These are phyloP conservation scores for Andricus quercusramuli DNA, from an alignment of 2,888 invertebrate genomes.

Conservation along the genomic window DNA sequence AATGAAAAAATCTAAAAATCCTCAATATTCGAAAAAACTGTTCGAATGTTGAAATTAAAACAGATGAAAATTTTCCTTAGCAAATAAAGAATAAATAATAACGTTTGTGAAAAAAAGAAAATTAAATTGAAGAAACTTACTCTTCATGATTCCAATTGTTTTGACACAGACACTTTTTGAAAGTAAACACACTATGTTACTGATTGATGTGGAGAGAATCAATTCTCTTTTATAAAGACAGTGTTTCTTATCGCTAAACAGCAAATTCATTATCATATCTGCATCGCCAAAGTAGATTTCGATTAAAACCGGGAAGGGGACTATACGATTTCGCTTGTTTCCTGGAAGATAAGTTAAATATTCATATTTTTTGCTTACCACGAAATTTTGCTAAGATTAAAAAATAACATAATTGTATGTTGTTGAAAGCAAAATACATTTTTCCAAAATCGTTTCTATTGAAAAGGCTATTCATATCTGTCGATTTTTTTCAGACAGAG, in stretches of 20 bases:
- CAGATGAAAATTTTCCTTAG: not conserved
- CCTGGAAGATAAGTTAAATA: not conserved
- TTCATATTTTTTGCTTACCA: not conserved
- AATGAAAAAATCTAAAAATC: no score
- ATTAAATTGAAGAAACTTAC: not conserved
- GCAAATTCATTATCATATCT: conserved; percentile 28
- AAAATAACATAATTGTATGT: not conserved
- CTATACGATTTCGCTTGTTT: not conserved
- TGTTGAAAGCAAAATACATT: not conserved
- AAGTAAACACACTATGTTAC: not conserved
- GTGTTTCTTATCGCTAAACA: conserved; percentile 8
- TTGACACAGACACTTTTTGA: not conserved
- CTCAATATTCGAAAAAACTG: no score
- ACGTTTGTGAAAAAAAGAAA: not conserved
- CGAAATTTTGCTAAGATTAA: not conserved
- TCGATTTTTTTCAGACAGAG: not conserved
- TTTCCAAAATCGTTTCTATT: not conserved
- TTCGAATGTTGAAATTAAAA: not conserved
- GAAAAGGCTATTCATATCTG: not conserved
- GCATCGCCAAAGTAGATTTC: conserved; percentile 14
- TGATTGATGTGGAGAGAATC: not conserved
- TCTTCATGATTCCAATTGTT: conserved; percentile 16
- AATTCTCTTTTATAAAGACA: conserved; percentile 13
- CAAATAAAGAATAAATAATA: not conserved
- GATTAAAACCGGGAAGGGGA: not conserved